Evolutionary conservation across 92 coral and sea anemone genomes (phyloP), one percentile per base, ranked within the genome.

Genomic region (Zoanthus solanderi): DNA sequence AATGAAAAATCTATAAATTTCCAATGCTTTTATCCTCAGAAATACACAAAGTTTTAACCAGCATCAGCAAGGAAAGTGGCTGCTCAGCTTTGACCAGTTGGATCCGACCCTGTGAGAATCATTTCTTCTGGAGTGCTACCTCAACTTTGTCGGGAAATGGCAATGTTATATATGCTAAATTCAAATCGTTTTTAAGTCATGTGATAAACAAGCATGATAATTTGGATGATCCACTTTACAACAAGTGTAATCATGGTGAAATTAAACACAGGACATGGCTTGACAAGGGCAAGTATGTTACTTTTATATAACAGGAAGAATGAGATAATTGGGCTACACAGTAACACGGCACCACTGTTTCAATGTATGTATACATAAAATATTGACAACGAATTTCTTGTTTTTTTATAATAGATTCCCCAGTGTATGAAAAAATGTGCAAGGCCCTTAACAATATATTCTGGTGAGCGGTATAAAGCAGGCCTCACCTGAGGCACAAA

Each of bases 31-130:
- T 63, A 63, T 18, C 31, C 31, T 63, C 75, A 90, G 93, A 84
- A 88, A 90, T 93, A 76, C 89, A 86, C 82, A 93, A 93, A 73
- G 92, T 93, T 65, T 84, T 85, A 14, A 84, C 76, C 44, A 88
- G 76, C 67, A 84, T 90, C 28, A 86, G 89, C 76, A 93, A 71
- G n/a, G n/a, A 14, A 30, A 91, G 88, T 50, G 91, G 91, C 60
- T 91, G 90, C 73, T 47, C 84, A 9, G 90, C 88, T 16, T 11
- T 93, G 47, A 72, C 50, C n/a, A 78, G 76, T 46, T 87, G 91
- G 93, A 90, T 87, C 52, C 44, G 81, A 31, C 90, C 93, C 42
- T 90, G 93, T 61, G 77, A 13, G 17, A 91, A 87, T 76, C 93
- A 91, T 58, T 91, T 87, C 89, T 83, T 57, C 47, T 91, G 89